Evolutionary conservation across 2,113 vertebrate species (phyloP).

Genomic region (Ondatra zibethicus): DNA sequence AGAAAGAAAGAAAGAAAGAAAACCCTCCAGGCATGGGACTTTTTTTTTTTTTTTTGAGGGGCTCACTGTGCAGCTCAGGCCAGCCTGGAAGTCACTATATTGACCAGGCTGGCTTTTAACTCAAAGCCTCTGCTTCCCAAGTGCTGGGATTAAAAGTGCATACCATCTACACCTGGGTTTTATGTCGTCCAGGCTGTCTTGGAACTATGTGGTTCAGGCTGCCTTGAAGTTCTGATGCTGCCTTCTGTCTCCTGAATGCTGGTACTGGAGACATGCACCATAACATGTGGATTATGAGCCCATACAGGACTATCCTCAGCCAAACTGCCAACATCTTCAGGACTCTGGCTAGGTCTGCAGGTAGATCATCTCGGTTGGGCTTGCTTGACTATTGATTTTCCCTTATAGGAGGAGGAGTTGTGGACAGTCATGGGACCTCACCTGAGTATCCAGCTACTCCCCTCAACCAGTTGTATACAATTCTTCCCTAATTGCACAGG

Average conservation of each 20-base stretch:
- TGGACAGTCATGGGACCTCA: neutral
- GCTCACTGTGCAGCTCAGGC: neutral
- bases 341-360: neutral
- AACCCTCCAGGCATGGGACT: neutral
- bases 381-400: neutral
- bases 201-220: neutral
- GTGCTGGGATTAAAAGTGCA: neutral
- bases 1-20: no score
- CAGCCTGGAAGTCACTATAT: neutral
- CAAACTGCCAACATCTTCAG: neutral
- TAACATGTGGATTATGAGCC: neutral
- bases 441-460: neutral
- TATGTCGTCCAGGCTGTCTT: neutral
- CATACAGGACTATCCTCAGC: neutral
- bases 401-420: neutral
- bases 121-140: neutral
- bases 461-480: neutral
- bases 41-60: neutral
- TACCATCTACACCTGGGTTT: neutral
- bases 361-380: neutral
- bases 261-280: neutral
- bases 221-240: neutral
- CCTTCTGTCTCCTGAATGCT: neutral
- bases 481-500: neutral
- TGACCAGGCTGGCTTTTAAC: neutral